A percentile compares a stretch with the other conserved stretches of the same genome.
These are phyloP conservation scores for Sicus ferrugineus DNA, from an alignment of 2,888 invertebrate species.

Conservation along the genomic window DNA sequence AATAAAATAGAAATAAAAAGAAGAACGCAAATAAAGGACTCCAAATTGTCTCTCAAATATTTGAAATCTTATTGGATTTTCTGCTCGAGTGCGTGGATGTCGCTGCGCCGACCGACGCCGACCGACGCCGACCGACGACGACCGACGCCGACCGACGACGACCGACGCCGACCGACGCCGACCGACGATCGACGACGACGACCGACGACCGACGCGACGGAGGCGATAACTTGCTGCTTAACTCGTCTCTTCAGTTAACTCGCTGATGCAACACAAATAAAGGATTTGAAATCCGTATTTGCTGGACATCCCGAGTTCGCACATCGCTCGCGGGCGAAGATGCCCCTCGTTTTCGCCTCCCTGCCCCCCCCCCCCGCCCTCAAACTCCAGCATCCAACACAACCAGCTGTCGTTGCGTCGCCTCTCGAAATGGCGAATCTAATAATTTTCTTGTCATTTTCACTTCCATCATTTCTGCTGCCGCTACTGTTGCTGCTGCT, in stretches of 20 bases:
- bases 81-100: slow-evolving; percentile 35
- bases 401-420: neutral
- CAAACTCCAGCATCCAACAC: neutral
- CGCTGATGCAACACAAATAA: slow-evolving; percentile 17
- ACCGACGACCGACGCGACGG: no score
- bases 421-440: slow-evolving; percentile 20
- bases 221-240: no score
- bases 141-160: no score
- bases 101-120: neutral
- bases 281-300: slow-evolving; percentile 19
- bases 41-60: slow-evolving; percentile 19
- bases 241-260: neutral
- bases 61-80: slow-evolving; percentile 38
- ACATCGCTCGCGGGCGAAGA: no score
- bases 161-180: no score
- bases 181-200: no score
- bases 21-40: slow-evolving; percentile 17
- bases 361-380: neutral
- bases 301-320: slow-evolving; percentile 9
- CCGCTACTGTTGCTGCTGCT: neutral
- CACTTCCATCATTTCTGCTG: slow-evolving; percentile 4
- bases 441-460: slow-evolving; percentile 34
- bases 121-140: neutral
- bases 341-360: neutral
- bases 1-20: neutral